Evolutionary conservation across 2,888 invertebrate genomes (phyloP), one percentile per base, ranked within the genome.

Genomic region (Spilarctia lutea): DNA sequence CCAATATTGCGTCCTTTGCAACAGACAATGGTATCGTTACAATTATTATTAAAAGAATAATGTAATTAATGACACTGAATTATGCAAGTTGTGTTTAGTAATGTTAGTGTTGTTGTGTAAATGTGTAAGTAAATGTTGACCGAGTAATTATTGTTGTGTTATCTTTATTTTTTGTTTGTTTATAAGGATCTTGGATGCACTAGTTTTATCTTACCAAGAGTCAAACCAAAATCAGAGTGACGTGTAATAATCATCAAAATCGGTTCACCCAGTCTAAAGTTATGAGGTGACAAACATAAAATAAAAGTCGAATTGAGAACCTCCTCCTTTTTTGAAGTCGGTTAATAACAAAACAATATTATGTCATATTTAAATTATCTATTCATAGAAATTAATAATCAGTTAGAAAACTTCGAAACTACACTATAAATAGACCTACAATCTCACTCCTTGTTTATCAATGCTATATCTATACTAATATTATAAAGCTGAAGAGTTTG

Each of bases 1-100:
- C 30, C 33, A 48, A 42, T 45, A 65, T 68, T 48, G 68, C 52
- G 69, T 69, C 69, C 69, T 69, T 60, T 67, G 66, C 39, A 42
- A 20, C 39, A 42, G n/a, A 42, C 39, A 67, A 67, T 42, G 27
- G 7, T 27, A 60, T 67, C 35, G 35, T 56, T 56, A 35, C 13
- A 56, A 67, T 56, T 39, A 35, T 39, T 11, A 13, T 56, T 33
- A 8, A 35, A 69, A 56, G 52, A 69, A 56, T 24, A 42, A n/a
- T 39, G 39, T 67, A n/a, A 67, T 60, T 30, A 60, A 3, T 39
- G 65, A 7, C 20, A 35, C 35, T 63, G 39, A 71, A 30, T 60
- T 27, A 27, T 60, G 16, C 27, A 60, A 30, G 16, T 27, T 30
- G 60, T 30, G 3, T 30, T 16, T 60, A 6, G 60, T 13, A 60